Base-by-base conservation (phyloP, 37 sponge, comb jelly and placozoan species). In the Hexactinellida sp. region DNA sequence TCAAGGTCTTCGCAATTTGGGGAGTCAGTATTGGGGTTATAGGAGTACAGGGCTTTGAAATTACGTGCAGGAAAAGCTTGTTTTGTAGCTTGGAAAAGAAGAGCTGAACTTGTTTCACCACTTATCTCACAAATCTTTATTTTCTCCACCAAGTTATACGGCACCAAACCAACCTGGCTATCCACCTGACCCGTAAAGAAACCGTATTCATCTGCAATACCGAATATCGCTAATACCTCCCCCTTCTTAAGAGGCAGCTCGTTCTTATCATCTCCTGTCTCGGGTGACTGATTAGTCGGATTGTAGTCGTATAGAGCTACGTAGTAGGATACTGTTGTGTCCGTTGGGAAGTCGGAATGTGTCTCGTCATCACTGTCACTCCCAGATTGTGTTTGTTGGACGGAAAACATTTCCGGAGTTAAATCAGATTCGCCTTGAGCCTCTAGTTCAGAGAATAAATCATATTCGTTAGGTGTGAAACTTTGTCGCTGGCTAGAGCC, bases 291-390 rank as follows among this genome's bases (percentile, higher is more conserved):
- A 1, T 63, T 23, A 3, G 3, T 28, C 3, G 76, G 76, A 63
- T 63, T 63, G 34, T 63, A 63, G 76, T 63, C 76, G 76, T 63
- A 63, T n/a, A 63, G 34, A 63, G 76, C 76, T n/a, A 63, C 76
- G 30, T 63, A 63, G 76, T 63, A 63, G 13, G 76, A 21, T 7
- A 63, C 76, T 32, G 76, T 63, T 3, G 13, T 23, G 76, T 63
- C 76, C 25, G 13, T 7, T 32, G 76, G 21, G 3, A 23, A 5
- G 34, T 63, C 3, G 32, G 3, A 23, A 10, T 7, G 32, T 63
- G 25, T 25, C 3, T 63, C 76, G 3, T 10, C 28, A 7, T 63
- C 76, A n/a, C 30, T n/a, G 3, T 63, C 76, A n/a, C 19, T 21
- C 3, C 13, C 32, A 63, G 32, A 32, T 63, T 23, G 34, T 7